Conservation (phyloP, 2,797 vertebrate genomes). For the Coregonus suidteri region DNA sequence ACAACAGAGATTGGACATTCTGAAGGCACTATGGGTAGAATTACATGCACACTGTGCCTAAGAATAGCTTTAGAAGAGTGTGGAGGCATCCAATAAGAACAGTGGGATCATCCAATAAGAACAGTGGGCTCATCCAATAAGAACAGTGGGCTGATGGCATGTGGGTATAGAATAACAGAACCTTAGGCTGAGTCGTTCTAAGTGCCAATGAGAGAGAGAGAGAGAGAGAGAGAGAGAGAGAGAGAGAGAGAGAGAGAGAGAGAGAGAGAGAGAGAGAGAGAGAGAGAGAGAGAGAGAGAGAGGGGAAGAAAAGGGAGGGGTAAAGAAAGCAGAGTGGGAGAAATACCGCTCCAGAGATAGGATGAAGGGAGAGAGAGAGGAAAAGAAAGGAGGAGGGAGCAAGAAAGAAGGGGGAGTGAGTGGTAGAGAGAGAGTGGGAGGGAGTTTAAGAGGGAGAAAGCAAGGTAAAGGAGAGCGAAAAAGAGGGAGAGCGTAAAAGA, state of each 20-base stretch:
- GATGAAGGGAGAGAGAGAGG: background rate
- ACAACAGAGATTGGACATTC: background rate
- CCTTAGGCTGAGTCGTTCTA: slow-evolving; percentile 24
- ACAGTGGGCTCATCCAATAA: slow-evolving; percentile 13
- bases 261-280: slow-evolving; percentile 3
- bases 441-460: slow-evolving; percentile 28
- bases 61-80: slow-evolving; percentile 23
- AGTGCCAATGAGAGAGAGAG: slow-evolving; percentile 30
- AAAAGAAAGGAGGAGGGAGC: background rate
- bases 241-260: background rate
- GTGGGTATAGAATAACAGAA: slow-evolving; percentile 38
- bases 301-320: slow-evolving; percentile 21
- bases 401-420: background rate
- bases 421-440: slow-evolving; percentile 19
- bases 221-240: slow-evolving; percentile 8
- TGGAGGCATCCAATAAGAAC: background rate
- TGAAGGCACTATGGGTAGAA: background rate
- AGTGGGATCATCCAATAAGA: slow-evolving; percentile 15
- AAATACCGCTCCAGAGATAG: background rate
- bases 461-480: slow-evolving; percentile 17
- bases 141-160: slow-evolving; percentile 15
- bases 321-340: background rate
- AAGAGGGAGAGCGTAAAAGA: background rate
- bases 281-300: slow-evolving; percentile 17
- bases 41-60: slow-evolving; percentile 3